phyloP scores from a whole-genome alignment of 2,797 vertebrate species.

The Salarias fasciatus region DNA sequence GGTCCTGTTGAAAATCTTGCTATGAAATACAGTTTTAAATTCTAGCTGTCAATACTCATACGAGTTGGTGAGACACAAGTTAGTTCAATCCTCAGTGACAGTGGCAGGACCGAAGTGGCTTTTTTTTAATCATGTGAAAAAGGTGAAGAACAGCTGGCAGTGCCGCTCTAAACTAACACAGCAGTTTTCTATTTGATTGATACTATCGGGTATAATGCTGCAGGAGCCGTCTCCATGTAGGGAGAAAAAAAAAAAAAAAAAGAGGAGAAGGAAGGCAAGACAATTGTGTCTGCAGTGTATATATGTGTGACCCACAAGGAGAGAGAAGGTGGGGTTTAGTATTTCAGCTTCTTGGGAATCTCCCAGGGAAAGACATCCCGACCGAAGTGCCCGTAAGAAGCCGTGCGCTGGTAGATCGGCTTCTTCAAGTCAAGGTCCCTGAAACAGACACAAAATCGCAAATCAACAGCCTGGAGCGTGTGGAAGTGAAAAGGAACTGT shows the following conservation, averaged over 20 bases:
- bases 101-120: too few species aligned
- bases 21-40: constrained; percentile 44
- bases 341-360: constrained; percentile 92
- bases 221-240: too few species aligned
- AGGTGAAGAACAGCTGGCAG: too few species aligned
- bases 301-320: constrained; percentile 76
- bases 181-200: too few species aligned
- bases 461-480: background rate
- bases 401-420: constrained; percentile 95
- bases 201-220: too few species aligned
- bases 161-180: too few species aligned
- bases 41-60: too few species aligned
- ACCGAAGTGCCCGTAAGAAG: constrained; percentile 96
- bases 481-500: background rate
- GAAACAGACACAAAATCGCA: constrained; percentile 76
- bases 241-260: background rate
- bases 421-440: constrained; percentile 98
- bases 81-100: too few species aligned
- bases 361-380: constrained; percentile 94
- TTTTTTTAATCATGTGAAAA: too few species aligned
- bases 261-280: background rate
- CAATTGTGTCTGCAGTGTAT: constrained; percentile 86
- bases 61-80: too few species aligned
- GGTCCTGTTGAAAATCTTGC: too few species aligned
- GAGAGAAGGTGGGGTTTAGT: constrained; percentile 80